phyloP scores from a whole-genome alignment of 2,797 vertebrate genomes.

The Characodon lateralis region DNA sequence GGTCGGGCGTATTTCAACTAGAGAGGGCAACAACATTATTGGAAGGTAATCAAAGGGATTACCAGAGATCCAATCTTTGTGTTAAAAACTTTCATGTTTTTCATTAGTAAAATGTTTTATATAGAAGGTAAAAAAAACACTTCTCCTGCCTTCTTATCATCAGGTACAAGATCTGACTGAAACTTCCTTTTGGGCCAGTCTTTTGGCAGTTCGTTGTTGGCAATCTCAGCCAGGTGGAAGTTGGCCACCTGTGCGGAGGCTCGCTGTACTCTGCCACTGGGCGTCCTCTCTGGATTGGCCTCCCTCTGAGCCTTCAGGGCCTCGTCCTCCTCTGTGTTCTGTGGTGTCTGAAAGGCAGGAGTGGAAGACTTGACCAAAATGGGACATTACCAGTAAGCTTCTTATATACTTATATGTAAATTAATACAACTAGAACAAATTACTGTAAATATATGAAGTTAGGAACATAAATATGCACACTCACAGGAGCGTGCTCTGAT shows the following conservation, averaged over 20 bases:
- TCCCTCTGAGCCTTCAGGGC: slow-evolving; percentile 63
- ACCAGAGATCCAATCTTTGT: no score
- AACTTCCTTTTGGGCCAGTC: slow-evolving; percentile 97
- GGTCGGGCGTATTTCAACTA: slow-evolving; percentile 93
- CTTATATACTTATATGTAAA: neutral
- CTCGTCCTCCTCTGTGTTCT: slow-evolving; percentile 68
- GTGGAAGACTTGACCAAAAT: neutral
- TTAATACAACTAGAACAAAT: neutral
- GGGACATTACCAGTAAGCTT: neutral
- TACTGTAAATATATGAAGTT: neutral
- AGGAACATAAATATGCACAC: slow-evolving; percentile 25
- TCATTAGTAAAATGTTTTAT: neutral
- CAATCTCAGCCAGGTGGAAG: slow-evolving; percentile 92
- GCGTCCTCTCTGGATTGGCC: slow-evolving; percentile 74
- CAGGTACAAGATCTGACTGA: slow-evolving; percentile 91
- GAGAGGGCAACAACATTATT: neutral
- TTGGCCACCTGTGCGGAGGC: slow-evolving; percentile 91
- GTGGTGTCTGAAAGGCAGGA: slow-evolving; percentile 65
- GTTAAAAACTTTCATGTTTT: neutral
- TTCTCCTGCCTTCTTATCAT: slow-evolving; percentile 88
- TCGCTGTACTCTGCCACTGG: slow-evolving; percentile 87
- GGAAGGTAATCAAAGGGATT: neutral
- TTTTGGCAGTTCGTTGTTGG: slow-evolving; percentile 89
- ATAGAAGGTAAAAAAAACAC: no score
- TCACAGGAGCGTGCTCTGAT: slow-evolving; percentile 90